Evolutionary conservation across 2,113 vertebrate species (phyloP), one percentile per base, ranked within the genome.

Genomic region (Azemiops feae): DNA sequence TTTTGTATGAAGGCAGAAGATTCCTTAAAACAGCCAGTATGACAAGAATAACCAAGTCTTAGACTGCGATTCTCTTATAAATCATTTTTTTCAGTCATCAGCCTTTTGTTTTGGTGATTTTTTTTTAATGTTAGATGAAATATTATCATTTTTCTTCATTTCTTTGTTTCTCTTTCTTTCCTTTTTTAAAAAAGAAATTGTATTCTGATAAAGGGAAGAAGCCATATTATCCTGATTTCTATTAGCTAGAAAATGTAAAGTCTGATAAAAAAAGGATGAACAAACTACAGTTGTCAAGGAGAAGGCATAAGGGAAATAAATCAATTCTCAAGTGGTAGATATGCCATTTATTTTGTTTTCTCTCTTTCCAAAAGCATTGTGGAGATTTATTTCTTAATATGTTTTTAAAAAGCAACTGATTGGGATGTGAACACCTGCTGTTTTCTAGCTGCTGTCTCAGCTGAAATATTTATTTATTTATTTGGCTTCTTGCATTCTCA

Each of bases 41-140:
- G 47, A 91, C 22, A 93, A 92, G 23, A 93, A 94, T 86, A 94
- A 94, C 25, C 23, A 93, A 50, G 91, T 85, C 54, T 91, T 30
- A 0, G 93, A 91, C 10, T 1, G 43, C 2, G 69, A 58, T 0
- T 88, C 69, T 88, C 34, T 16, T 87, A 91, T 92, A 94, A 90
- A 94, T 89, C 85, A 2, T 81, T 81, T n/a, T 86, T 74, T 27
- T 34, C 4, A 85, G 27, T 92, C 18, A 91, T 39, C 74, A 0
- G 93, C 91, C 87, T 69, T 8, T 1, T 23, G 50, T 88, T 95
- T 96, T 91, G 87, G 11, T 14, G n/a, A 52, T 94, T 93, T 91
- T 85, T 54, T 60, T 64, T 10, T 16, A 69, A 39, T 87, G 14
- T 89, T 22, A 95, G 90, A 92, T 53, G 0, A 3, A 92, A 5